Conservation (phyloP, 2,797 vertebrate genomes). For the Typhlichthys eigenmanni region DNA sequence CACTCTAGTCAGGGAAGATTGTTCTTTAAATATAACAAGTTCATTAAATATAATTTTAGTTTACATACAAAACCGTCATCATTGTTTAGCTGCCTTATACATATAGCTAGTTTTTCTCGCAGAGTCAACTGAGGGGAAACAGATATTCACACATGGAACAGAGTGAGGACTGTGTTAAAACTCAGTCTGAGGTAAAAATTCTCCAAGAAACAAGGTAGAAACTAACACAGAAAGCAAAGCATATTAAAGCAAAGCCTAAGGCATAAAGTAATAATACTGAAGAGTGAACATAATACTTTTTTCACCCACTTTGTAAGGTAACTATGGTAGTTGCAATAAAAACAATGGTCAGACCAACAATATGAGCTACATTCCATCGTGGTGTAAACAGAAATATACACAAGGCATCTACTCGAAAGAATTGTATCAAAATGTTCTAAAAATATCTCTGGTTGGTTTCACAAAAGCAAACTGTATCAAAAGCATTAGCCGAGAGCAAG, state of each 20-base stretch:
- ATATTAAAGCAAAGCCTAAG: constrained; percentile 77
- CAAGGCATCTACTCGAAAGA: constrained; percentile 80
- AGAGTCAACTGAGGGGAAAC: constrained; percentile 63
- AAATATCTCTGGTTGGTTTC: constrained; percentile 81
- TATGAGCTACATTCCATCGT: constrained; percentile 80
- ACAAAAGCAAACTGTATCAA: constrained; percentile 83
- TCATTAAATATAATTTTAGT: constrained; percentile 37
- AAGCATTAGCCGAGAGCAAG: constrained; percentile 78
- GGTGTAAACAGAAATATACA: constrained; percentile 77
- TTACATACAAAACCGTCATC: constrained; percentile 63
- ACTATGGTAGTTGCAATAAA: constrained; percentile 76
- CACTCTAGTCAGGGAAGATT: constrained; percentile 39
- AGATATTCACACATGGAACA: constrained; percentile 57
- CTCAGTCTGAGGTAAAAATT: constrained; percentile 77
- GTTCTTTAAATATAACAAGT: constrained; percentile 4
- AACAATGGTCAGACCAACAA: constrained; percentile 74
- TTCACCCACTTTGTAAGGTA: constrained; percentile 67
- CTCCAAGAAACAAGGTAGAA: constrained; percentile 63
- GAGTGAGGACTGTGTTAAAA: constrained; percentile 61
- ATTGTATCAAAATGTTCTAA: constrained; percentile 83
- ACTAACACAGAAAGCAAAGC: constrained; percentile 74
- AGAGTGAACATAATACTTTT: constrained; percentile 62
- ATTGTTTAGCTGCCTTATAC: constrained; percentile 75
- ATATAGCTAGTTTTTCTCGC: constrained; percentile 65
- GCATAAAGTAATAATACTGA: constrained; percentile 69